phyloP scores from a whole-genome alignment of 2,888 invertebrate genomes.

The Erebia epiphron region DNA sequence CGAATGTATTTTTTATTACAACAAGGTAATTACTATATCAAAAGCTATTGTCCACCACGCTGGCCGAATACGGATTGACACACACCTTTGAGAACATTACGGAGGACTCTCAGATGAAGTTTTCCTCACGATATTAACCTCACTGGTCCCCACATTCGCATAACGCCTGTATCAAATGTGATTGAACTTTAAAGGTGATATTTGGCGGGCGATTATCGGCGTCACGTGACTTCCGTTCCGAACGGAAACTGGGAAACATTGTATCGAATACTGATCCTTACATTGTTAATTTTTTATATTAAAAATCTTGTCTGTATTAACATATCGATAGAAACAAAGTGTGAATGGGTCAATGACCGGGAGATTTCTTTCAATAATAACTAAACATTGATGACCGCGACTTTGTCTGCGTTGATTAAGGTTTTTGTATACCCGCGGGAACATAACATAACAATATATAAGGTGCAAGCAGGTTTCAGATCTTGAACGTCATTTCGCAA shows the following conservation, averaged over 20 bases:
- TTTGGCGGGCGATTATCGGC: constrained; percentile 51
- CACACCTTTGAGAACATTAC: no score
- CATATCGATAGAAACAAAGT: neutral
- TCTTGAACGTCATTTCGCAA: neutral
- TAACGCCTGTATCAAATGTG: constrained; percentile 39
- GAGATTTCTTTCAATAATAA: neutral
- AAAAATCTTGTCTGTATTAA: constrained; percentile 3
- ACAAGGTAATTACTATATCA: no score
- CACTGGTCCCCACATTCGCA: constrained; percentile 17
- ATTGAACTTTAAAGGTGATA: constrained; percentile 51
- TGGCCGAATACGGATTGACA: no score
- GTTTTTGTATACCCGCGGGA: no score
- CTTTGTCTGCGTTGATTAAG: no score
- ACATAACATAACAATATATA: no score
- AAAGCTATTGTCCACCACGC: no score
- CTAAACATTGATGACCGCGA: no score
- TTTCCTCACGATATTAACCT: no score
- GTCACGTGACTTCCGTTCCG: constrained; percentile 52
- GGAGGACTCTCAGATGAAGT: no score
- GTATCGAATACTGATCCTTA: constrained; percentile 46
- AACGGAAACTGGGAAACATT: constrained; percentile 49
- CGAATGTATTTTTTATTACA: no score
- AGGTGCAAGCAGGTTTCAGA: neutral
- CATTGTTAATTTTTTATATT: constrained; percentile 15
- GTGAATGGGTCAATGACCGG: neutral